Conservation (phyloP, 2,113 vertebrate genomes). For the Hippocampus comes region DNA sequence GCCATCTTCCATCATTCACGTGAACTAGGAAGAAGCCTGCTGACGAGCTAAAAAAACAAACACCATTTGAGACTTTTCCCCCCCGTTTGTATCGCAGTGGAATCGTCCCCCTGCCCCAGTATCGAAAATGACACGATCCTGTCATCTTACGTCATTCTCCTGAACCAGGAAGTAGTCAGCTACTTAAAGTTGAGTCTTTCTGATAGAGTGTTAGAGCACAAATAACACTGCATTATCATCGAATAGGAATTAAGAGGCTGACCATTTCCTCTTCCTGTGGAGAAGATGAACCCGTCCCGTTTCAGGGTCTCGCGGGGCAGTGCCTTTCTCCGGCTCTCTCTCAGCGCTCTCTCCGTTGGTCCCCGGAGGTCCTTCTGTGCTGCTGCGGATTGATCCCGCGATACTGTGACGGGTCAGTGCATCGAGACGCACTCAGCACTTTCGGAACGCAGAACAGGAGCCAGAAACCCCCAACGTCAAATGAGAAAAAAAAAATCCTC, state of each 20-base stretch:
- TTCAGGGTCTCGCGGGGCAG: conserved; percentile 45
- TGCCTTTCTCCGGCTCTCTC: conserved; percentile 26
- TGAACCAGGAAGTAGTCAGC: not conserved
- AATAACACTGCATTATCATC: conserved; percentile 56
- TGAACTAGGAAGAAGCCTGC: too few species aligned
- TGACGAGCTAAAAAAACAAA: too few species aligned
- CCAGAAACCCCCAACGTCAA: conserved; percentile 14
- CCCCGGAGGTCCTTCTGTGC: conserved; percentile 59
- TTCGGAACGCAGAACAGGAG: conserved; percentile 34
- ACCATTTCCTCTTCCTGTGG: conserved; percentile 62
- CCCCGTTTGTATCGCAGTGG: too few species aligned
- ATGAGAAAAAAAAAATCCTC: too few species aligned
- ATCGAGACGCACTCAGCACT: conserved; percentile 56
- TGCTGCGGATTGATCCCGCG: conserved; percentile 60
- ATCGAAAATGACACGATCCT: not conserved
- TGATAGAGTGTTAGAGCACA: conserved; percentile 10
- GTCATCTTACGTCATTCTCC: not conserved
- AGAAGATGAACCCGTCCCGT: conserved; percentile 57
- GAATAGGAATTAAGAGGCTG: conserved; percentile 54
- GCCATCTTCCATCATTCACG: too few species aligned
- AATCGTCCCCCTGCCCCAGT: not conserved
- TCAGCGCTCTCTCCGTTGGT: conserved; percentile 34
- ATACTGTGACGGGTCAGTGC: conserved; percentile 62
- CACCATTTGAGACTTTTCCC: too few species aligned
- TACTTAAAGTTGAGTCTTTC: not conserved